phyloP scores from a whole-genome alignment of 2,797 vertebrate species.

The Parambassis ranga region DNA sequence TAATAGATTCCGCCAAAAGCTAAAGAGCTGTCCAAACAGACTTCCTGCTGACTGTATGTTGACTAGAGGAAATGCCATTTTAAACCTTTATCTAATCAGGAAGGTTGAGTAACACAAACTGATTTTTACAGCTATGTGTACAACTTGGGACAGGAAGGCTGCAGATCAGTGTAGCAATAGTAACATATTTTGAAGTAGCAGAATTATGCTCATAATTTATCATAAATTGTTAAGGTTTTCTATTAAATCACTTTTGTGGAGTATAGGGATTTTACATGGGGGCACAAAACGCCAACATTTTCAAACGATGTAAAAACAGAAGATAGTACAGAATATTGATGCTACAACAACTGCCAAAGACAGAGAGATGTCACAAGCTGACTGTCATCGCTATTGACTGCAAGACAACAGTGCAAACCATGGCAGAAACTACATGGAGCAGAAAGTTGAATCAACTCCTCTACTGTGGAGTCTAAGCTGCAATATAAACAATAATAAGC shows the following conservation, averaged over 20 bases:
- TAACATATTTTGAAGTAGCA: neutral
- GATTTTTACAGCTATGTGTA: conserved; percentile 27
- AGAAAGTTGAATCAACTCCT: neutral
- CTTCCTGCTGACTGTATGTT: conserved; percentile 64
- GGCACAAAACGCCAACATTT: no score
- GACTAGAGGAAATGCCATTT: conserved; percentile 55
- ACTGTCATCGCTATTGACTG: neutral
- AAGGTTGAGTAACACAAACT: conserved; percentile 33
- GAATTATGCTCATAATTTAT: neutral
- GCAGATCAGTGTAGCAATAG: conserved; percentile 3
- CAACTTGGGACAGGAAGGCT: conserved; percentile 8
- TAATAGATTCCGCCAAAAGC: conserved; percentile 39
- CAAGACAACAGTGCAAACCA: neutral
- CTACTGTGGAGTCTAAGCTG: neutral
- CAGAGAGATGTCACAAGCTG: neutral
- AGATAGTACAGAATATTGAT: no score
- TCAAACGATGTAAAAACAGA: no score
- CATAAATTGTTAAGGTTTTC: neutral
- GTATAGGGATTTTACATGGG: no score
- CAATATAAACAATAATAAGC: conserved; percentile 25
- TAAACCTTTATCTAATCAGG: conserved; percentile 60
- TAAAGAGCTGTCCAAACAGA: conserved; percentile 37
- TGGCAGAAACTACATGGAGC: neutral
- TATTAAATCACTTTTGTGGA: no score
- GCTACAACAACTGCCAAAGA: no score